A percentile compares a stretch with the other conserved stretches of the same genome.
Conservation (phyloP, 2,888 invertebrate species). For the Pandemis heparana region DNA sequence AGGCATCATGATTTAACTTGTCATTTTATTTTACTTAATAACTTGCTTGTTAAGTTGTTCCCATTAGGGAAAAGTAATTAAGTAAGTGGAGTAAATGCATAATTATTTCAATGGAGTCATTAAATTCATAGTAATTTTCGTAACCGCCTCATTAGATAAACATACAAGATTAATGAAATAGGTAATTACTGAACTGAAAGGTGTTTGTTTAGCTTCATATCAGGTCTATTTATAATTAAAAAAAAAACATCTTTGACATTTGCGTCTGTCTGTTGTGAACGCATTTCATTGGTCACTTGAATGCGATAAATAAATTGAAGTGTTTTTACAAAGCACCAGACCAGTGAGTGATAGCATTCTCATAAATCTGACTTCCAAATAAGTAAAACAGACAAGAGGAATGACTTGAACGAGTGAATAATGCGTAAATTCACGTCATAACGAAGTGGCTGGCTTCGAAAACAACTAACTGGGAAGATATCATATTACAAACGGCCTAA, state of each 20-base stretch:
- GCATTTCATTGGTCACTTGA: slow-evolving; percentile 26
- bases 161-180: slow-evolving; percentile 24
- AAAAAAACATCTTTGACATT: slow-evolving; percentile 40
- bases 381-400: slow-evolving; percentile 7
- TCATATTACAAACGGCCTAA: slow-evolving; percentile 52
- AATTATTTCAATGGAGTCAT: slow-evolving; percentile 11
- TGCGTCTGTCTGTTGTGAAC: slow-evolving; percentile 37
- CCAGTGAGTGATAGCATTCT: background rate
- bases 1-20: too few relatives aligned
- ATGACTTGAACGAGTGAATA: slow-evolving; percentile 38
- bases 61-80: background rate
- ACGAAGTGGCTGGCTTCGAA: slow-evolving; percentile 33
- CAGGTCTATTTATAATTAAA: slow-evolving; percentile 10
- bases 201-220: slow-evolving; percentile 34
- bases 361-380: background rate
- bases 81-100: background rate
- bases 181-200: slow-evolving; percentile 31
- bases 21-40: too few relatives aligned
- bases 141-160: slow-evolving; percentile 31
- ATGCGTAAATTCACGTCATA: slow-evolving; percentile 51
- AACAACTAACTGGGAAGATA: slow-evolving; percentile 51
- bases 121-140: slow-evolving; percentile 18
- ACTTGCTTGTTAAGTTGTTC: background rate
- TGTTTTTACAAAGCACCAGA: background rate
- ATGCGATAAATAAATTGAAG: slow-evolving; percentile 18